Conservation (phyloP, 1,140 invertebrate species). For the Hyposmocoma kahamanoa region DNA sequence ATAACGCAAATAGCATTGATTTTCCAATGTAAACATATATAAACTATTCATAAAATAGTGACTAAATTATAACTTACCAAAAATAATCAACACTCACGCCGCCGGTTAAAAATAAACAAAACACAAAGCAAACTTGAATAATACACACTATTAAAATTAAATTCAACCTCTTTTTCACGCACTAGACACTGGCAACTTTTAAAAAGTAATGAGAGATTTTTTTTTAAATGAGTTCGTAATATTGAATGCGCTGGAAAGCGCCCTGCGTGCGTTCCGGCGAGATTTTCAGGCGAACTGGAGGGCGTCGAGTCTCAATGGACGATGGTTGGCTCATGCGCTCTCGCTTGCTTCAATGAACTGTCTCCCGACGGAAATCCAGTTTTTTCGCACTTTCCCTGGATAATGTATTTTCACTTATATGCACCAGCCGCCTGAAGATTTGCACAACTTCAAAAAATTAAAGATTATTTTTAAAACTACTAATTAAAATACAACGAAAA, state of each 20-base stretch:
- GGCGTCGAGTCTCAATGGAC: constrained; percentile 37
- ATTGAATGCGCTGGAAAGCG: constrained; percentile 30
- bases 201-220: constrained; percentile 20
- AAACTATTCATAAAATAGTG: not conserved
- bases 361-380: constrained; percentile 23
- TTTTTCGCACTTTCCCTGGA: constrained; percentile 23
- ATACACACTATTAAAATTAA: constrained; percentile 8
- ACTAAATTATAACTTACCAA: not conserved
- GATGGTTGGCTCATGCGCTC: constrained; percentile 46
- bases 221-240: constrained; percentile 41
- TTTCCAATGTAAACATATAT: not conserved
- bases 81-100: not conserved
- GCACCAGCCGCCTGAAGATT: constrained; percentile 13
- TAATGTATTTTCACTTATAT: constrained; percentile 26
- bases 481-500: too few species aligned
- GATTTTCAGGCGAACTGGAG: constrained; percentile 51
- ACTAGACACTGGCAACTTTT: constrained; percentile 13
- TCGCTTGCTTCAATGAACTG: constrained; percentile 18
- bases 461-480: too few species aligned
- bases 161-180: constrained; percentile 14
- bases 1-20: too few species aligned
- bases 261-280: constrained; percentile 34
- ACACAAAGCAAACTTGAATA: not conserved
- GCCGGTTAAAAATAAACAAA: not conserved
- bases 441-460: too few species aligned